Evolutionary conservation across 1,140 invertebrate genomes (phyloP).

Genomic region (Diorhabda carinulata): DNA sequence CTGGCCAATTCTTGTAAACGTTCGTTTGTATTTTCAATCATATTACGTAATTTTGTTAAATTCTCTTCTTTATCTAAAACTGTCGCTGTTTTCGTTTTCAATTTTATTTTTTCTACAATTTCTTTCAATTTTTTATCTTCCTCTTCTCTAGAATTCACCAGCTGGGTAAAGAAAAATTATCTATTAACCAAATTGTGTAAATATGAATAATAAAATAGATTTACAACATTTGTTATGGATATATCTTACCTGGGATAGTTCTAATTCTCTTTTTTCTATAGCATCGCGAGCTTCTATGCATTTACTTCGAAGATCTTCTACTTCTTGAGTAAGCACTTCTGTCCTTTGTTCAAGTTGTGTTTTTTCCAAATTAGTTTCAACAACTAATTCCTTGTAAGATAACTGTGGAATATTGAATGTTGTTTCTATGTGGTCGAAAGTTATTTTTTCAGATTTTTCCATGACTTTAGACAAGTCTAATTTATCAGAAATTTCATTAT

Average conservation of each 20-base stretch:
- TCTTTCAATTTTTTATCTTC: slow-evolving; percentile 49
- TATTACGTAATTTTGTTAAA: slow-evolving; percentile 58
- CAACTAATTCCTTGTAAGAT: neutral
- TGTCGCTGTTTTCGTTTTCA: slow-evolving; percentile 60
- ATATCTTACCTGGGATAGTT: slow-evolving; percentile 9
- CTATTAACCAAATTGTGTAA: neutral
- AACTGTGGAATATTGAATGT: neutral
- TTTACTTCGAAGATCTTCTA: slow-evolving; percentile 7
- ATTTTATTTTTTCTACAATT: slow-evolving; percentile 50
- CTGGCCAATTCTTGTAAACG: slow-evolving; percentile 59
- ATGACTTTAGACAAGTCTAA: slow-evolving; percentile 11
- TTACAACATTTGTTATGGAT: neutral
- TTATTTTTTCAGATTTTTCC: slow-evolving; percentile 3
- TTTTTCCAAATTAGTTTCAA: neutral
- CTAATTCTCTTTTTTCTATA: slow-evolving; percentile 10
- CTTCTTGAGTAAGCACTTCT: slow-evolving; percentile 4
- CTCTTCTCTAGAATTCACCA: slow-evolving; percentile 40
- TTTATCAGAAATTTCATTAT: slow-evolving; percentile 29
- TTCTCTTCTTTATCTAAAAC: slow-evolving; percentile 61
- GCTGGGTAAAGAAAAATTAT: slow-evolving; percentile 25
- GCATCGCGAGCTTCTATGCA: neutral
- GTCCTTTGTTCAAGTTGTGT: neutral
- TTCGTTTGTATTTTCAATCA: slow-evolving; percentile 59
- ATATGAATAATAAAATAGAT: neutral
- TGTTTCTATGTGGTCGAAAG: neutral